A percentile compares a stretch with the other conserved stretches of the same genome.
Conservation (phyloP, 1,140 invertebrate species). For the Lordiphosa stackelbergi region DNA sequence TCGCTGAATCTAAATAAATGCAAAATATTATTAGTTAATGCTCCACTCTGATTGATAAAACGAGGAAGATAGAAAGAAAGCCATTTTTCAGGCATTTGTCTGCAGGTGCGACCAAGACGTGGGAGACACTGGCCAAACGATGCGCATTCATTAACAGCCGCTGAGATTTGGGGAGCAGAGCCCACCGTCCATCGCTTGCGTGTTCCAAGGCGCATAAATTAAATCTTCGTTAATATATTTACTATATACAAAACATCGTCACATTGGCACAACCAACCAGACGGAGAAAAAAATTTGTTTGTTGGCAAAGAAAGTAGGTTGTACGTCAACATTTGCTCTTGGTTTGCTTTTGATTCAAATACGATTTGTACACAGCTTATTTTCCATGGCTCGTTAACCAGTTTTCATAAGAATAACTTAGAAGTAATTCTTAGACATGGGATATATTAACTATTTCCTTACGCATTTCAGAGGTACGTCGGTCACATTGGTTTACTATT, state of each 20-base stretch:
- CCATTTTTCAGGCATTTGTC: slow-evolving; percentile 46
- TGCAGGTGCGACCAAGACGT: slow-evolving; percentile 12
- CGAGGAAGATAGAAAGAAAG: slow-evolving; percentile 51
- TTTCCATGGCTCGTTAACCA: no score
- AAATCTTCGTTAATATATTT: slow-evolving; percentile 33
- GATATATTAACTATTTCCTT: no score
- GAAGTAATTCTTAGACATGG: no score
- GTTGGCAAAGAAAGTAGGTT: slow-evolving; percentile 49
- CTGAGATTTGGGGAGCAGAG: slow-evolving; percentile 12
- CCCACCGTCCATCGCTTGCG: slow-evolving; percentile 16
- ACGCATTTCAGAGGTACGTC: no score
- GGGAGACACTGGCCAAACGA: slow-evolving; percentile 11
- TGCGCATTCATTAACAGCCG: slow-evolving; percentile 50
- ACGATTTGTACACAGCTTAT: slow-evolving; percentile 19
- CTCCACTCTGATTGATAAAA: slow-evolving; percentile 28
- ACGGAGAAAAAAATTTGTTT: slow-evolving; percentile 24
- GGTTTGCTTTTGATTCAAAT: slow-evolving; percentile 13
- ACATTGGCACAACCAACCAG: slow-evolving; percentile 13
- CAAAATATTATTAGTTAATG: slow-evolving; percentile 63
- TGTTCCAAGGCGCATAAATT: slow-evolving; percentile 40
- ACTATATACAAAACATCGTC: slow-evolving; percentile 21
- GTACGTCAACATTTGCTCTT: slow-evolving; percentile 9
- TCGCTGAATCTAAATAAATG: slow-evolving; percentile 49
- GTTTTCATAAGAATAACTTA: no score
- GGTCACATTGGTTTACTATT: no score